Percentiles rank a stretch among this genome's conserved stretches.
phyloP scores from a whole-genome alignment of 2,888 invertebrate species.

The Nephrocerus scutellatus region DNA sequence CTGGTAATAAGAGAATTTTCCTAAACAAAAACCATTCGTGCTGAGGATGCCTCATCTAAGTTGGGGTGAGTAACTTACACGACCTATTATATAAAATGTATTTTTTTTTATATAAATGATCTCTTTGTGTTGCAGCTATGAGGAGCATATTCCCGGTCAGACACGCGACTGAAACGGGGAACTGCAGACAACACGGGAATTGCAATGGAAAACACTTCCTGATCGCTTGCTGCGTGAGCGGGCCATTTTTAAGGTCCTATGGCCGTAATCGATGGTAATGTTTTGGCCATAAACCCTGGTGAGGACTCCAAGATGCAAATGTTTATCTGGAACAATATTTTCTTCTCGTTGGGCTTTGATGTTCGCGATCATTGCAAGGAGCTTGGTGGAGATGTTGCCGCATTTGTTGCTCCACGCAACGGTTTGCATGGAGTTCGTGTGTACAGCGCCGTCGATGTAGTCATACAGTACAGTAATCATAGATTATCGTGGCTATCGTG shows the following conservation, averaged over 20 bases:
- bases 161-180: constrained; percentile 98
- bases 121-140: too few species aligned
- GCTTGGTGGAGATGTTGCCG: constrained; percentile 91
- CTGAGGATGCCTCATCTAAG: too few species aligned
- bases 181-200: constrained; percentile 86
- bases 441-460: constrained; percentile 86
- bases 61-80: too few species aligned
- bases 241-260: constrained; percentile 94
- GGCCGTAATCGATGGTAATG: constrained; percentile 94
- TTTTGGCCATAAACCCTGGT: constrained; percentile 96
- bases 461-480: constrained; percentile 93
- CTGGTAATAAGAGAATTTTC: too few species aligned
- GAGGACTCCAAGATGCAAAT: constrained; percentile 97
- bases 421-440: constrained; percentile 88
- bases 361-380: constrained; percentile 97
- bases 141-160: constrained; percentile 95
- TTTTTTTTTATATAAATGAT: too few species aligned
- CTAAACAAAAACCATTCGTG: too few species aligned
- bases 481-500: constrained; percentile 91
- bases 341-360: constrained; percentile 95
- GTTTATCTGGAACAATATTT: constrained; percentile 99
- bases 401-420: constrained; percentile 80
- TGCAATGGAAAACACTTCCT: constrained; percentile 79
- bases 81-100: too few species aligned
- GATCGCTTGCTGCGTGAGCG: constrained; percentile 84